Base-by-base conservation (phyloP, 2,888 invertebrate species). In the Dascillus cervinus region DNA sequence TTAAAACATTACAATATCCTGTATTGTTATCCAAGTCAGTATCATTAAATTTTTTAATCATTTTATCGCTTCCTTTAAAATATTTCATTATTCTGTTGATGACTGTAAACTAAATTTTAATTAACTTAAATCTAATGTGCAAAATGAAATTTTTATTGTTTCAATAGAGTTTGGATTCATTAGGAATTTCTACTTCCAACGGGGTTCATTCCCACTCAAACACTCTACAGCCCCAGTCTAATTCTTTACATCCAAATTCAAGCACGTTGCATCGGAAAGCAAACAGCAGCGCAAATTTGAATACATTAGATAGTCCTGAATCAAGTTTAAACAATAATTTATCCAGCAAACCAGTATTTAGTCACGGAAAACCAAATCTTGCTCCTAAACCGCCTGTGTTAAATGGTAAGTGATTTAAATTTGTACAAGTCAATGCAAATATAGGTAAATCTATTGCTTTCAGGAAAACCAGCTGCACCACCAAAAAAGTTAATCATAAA, bases 331-430 rank as follows among this genome's bases (percentile, higher is more conserved):
- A 37, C 34, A 36, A 34, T 28, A 42, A 46, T 26, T 37, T 41
- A 17, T 29, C 26, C 15, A 65, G 67, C 46, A 65, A 71, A 42
- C 72, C 72, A 34, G 56, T 54, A 11, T 65, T 79, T 67, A 86
- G n/a, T n/a, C n/a, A n/a, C n/a, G n/a, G 86, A 29, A 90, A 89
- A 64, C 88, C 87, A 11, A 76, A 83, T 61, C 64, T 88, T 45
- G 88, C 88, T 13, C 89, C 89, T 2, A 87, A 86, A 62, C 89
- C 89, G 11, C 86, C 87, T 4, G 67, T 69, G 46, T 48, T 73
- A 25, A 65, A 69, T 32, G 56, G 62, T 57, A 54, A 55, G 45
- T 40, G 17, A 17, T 8, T 17, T 17, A 46, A 21, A 35, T 28
- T 10, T 25, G 46, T 21, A 27, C 37, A 48, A 24, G 4, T 4